Base-by-base conservation (phyloP, 2,113 vertebrate species). In the Stictonetta naevosa region DNA sequence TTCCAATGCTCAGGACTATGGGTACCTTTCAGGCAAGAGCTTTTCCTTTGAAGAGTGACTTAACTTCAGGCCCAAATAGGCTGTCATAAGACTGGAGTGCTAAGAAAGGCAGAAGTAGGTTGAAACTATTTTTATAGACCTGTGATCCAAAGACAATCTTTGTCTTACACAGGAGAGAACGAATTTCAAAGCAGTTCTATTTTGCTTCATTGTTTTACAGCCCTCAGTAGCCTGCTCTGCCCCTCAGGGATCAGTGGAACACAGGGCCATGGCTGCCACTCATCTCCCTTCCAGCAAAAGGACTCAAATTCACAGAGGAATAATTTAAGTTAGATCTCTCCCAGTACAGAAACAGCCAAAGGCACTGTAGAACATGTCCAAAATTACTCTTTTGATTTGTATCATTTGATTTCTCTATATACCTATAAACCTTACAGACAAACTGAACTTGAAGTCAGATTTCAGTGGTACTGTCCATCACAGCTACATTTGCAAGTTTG, bases 101-200 rank as follows among this genome's bases (percentile, higher is more conserved):
- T 88, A 86, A 86, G 88, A 86, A 91, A 89, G 13, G 64, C 59
- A 95, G 68, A 96, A 95, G 69, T 92, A 75, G 94, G 94, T 86
- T 81, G 69, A 66, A 95, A 88, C 85, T 93, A 92, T 95, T 97
- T 96, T 95, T 97, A 90, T 77, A 80, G 29, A 53, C 77, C 79
- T 77, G 56, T 81, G 56, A 90, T 92, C 50, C 63, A 64, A 82
- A 80, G 84, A 33, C 0, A 0, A 74, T 74, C 83, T 83, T 93
- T 67, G 68, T 86, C 85, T 95, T 83, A 67, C 33, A 94, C 36
- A 74, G 72, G 44, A 91, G 10, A 83, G 87, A 73, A 69, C 77
- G 94, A 95, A 67, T 77, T 83, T 94, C 95, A 91, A 91, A 94
- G 84, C 50, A 90, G 90, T 83, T 94, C 91, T 91, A 50, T 53